phyloP scores from a whole-genome alignment of 2,888 invertebrate species.

The Aspidiotus rigidus region DNA sequence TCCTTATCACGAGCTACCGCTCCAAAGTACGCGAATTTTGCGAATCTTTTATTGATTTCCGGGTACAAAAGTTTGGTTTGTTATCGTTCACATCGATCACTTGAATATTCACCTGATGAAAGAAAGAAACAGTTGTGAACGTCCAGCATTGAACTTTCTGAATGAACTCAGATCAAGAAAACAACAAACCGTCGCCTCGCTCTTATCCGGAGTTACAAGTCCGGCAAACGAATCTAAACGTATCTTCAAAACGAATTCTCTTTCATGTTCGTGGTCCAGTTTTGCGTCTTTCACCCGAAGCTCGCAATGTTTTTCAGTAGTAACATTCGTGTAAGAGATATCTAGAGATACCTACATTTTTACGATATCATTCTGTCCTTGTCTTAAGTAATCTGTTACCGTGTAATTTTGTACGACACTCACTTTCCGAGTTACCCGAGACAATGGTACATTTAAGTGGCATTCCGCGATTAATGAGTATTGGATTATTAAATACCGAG shows the following conservation, averaged over 20 bases:
- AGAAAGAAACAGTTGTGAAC: neutral
- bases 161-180: neutral
- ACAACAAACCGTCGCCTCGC: slow-evolving; percentile 51
- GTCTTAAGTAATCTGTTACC: too few relatives aligned
- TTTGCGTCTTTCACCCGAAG: slow-evolving; percentile 58
- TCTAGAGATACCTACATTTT: slow-evolving; percentile 45
- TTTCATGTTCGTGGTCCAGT: slow-evolving; percentile 69
- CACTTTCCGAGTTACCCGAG: slow-evolving; percentile 65
- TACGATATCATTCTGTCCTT: neutral
- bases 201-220: slow-evolving; percentile 64
- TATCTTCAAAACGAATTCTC: slow-evolving; percentile 64
- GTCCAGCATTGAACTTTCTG: neutral
- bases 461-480: slow-evolving; percentile 54
- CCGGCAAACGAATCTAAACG: slow-evolving; percentile 71
- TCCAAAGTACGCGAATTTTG: slow-evolving; percentile 55
- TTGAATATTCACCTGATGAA: slow-evolving; percentile 58
- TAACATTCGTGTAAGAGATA: slow-evolving; percentile 62
- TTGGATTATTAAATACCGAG: slow-evolving; percentile 62
- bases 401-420: neutral
- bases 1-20: slow-evolving; percentile 61
- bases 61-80: slow-evolving; percentile 71
- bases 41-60: slow-evolving; percentile 53
- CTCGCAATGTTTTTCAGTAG: slow-evolving; percentile 73
- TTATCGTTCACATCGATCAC: slow-evolving; percentile 86
- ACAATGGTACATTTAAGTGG: slow-evolving; percentile 71